phyloP scores from a whole-genome alignment of 2,888 invertebrate species.

The Sussaba pulchella region DNA sequence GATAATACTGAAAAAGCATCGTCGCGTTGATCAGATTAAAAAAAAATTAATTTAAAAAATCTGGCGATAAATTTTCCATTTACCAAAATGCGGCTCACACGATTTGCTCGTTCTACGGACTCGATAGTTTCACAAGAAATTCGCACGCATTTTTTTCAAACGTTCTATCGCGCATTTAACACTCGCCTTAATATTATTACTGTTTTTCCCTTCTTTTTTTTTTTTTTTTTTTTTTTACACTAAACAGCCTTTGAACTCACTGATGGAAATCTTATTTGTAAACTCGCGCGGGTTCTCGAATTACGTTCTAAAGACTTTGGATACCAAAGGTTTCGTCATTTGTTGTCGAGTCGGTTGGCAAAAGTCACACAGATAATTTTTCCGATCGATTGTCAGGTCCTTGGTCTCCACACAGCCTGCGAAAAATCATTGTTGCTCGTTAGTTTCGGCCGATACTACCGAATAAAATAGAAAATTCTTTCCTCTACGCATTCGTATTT shows the following conservation, averaged over 20 bases:
- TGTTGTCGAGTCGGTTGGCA: constrained; percentile 79
- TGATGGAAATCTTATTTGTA: constrained; percentile 52
- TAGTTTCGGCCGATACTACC: background rate
- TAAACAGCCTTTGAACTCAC: constrained; percentile 66
- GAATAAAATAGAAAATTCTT: constrained; percentile 2
- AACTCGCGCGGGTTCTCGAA: constrained; percentile 26
- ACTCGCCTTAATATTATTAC: background rate
- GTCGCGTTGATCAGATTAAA: constrained; percentile 54
- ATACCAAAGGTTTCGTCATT: constrained; percentile 77
- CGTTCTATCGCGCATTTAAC: no score
- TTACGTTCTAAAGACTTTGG: constrained; percentile 79
- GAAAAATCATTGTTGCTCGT: constrained; percentile 61
- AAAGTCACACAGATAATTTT: constrained; percentile 82
- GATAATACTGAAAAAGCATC: constrained; percentile 59
- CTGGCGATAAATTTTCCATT: constrained; percentile 32
- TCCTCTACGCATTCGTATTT: constrained; percentile 3
- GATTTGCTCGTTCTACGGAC: constrained; percentile 33
- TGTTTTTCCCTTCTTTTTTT: constrained; percentile 2
- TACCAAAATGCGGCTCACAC: constrained; percentile 10
- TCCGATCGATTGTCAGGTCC: constrained; percentile 79
- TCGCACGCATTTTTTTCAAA: no score
- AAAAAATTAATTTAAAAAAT: constrained; percentile 37
- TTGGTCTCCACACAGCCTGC: constrained; percentile 83
- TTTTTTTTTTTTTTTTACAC: constrained; percentile 54
- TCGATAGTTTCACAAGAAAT: constrained; percentile 27